Evolutionary conservation across 1,140 invertebrate genomes (phyloP), one percentile per base, ranked within the genome.

Genomic region (Pseudachorutes palmiensis): DNA sequence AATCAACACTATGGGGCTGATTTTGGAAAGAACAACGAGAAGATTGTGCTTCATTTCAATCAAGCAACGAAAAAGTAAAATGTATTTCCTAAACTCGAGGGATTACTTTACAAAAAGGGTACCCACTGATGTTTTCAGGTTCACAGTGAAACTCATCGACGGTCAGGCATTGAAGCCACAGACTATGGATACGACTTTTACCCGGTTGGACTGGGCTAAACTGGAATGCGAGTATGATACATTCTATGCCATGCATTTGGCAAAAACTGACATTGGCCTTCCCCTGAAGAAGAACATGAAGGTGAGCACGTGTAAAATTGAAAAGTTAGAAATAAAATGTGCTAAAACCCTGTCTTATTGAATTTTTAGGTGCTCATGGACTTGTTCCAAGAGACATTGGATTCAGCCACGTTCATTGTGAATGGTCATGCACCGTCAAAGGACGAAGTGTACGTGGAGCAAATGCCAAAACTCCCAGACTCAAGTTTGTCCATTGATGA

Each of bases 31-130:
- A 71, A 76, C 5, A 64, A 78, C 33, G 82, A 84, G 58, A 79
- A 81, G 74, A 73, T 83, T 57, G 75, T 82, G 62, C 73, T 85
- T 30, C 80, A 78, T 72, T 81, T 82, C 26, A 82, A 82, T 65
- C 80, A 78, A 55, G 64, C 74, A 1, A 79, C 80, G 9, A 79
- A 79, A 76, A 80, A 78, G 79, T 80, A 77, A 76, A 73, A 2
- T 51, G 5, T 28, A 63, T 67, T 67, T 30, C 49, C 2, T 26
- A 22, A 30, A 64, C 57, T 57, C 30, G 30, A 29, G 3, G 12
- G 14, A 61, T 26, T 61, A 32, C 2, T 28, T 61, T 22, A 63
- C 24, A 41, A 12, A 45, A 2, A 16, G 28, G 24, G 19, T 31
- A 22, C 22, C 14, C 1, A 55, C 28, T n/a, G 28, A 59, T 29